Conservation (phyloP, 64 coral and sea anemone species). For the Exaiptasia diaphana region DNA sequence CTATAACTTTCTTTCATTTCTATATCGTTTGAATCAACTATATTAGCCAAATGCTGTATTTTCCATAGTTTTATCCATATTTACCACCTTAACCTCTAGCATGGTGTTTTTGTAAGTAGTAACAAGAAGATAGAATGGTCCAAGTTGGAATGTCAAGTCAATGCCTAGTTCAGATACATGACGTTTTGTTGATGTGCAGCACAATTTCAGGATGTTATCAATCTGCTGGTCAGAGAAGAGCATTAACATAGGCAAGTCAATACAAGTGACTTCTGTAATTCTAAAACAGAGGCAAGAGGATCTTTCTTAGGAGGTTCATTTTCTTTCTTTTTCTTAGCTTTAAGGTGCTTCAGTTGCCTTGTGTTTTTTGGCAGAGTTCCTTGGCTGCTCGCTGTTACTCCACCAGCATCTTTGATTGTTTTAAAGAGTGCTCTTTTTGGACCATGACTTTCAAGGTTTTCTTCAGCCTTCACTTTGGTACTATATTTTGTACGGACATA, state of each 20-base stretch:
- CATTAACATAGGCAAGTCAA: conserved; percentile 62
- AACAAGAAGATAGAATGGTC: conserved; percentile 67
- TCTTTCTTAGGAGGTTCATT: neutral
- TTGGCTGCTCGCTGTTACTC: conserved; percentile 19
- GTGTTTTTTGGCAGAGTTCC: conserved; percentile 38
- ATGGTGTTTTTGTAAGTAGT: conserved; percentile 53
- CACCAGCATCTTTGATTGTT: conserved; percentile 44
- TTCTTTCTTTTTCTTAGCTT: neutral
- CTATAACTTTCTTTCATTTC: too few species aligned
- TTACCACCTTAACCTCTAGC: conserved; percentile 35
- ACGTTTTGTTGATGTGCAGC: conserved; percentile 21
- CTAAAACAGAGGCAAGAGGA: conserved; percentile 42
- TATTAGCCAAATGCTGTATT: too few species aligned
- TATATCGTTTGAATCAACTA: too few species aligned
- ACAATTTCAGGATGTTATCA: conserved; percentile 50
- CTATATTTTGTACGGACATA: conserved; percentile 50
- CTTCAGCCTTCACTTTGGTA: conserved; percentile 17
- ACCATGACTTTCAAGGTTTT: conserved; percentile 15
- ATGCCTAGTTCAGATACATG: conserved; percentile 52
- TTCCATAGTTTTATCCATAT: too few species aligned
- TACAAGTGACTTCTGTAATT: conserved; percentile 60
- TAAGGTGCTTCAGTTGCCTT: conserved; percentile 11
- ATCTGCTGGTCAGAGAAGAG: conserved; percentile 51
- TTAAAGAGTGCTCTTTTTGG: conserved; percentile 53
- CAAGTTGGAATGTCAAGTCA: conserved; percentile 60